phyloP scores from a whole-genome alignment of 2,888 invertebrate species.

The Yponomeuta sedellus region DNA sequence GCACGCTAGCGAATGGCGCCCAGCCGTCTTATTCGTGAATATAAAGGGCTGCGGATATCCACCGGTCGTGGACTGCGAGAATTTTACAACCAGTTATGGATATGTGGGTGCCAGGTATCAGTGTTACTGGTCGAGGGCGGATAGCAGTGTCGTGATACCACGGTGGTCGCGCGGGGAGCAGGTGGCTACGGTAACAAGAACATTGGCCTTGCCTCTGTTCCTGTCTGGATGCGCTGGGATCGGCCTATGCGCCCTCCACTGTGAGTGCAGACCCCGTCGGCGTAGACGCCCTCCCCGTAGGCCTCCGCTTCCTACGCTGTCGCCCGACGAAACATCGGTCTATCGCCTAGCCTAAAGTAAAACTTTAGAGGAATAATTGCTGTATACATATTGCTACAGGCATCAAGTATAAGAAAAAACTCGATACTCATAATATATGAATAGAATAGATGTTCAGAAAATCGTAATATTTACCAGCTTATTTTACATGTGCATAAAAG shows the following conservation, averaged over 20 bases:
- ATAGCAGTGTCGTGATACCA: constrained; percentile 88
- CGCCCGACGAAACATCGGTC: constrained; percentile 72
- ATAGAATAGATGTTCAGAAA: not conserved
- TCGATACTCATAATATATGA: not conserved
- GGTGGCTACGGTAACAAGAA: constrained; percentile 87
- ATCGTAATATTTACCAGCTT: not conserved
- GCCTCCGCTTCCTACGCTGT: constrained; percentile 76
- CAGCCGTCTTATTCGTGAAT: constrained; percentile 83
- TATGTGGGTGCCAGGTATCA: constrained; percentile 80
- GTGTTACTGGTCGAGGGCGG: constrained; percentile 85
- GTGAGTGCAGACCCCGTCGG: constrained; percentile 86
- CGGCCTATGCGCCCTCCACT: constrained; percentile 90
- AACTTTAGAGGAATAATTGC: constrained; percentile 8
- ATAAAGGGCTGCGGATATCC: constrained; percentile 91
- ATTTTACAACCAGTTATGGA: constrained; percentile 83
- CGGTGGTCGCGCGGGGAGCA: constrained; percentile 90
- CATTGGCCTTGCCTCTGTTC: constrained; percentile 89
- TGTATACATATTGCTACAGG: constrained; percentile 4
- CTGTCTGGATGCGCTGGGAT: constrained; percentile 90
- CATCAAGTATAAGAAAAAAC: constrained; percentile 10
- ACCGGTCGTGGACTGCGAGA: constrained; percentile 84
- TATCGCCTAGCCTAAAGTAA: constrained; percentile 54
- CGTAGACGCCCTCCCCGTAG: constrained; percentile 80
- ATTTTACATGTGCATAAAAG: not conserved
- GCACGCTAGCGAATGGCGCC: constrained; percentile 66